Evolutionary conservation across 2,888 invertebrate species (phyloP).

Genomic region (Monoplex corrugatus): DNA sequence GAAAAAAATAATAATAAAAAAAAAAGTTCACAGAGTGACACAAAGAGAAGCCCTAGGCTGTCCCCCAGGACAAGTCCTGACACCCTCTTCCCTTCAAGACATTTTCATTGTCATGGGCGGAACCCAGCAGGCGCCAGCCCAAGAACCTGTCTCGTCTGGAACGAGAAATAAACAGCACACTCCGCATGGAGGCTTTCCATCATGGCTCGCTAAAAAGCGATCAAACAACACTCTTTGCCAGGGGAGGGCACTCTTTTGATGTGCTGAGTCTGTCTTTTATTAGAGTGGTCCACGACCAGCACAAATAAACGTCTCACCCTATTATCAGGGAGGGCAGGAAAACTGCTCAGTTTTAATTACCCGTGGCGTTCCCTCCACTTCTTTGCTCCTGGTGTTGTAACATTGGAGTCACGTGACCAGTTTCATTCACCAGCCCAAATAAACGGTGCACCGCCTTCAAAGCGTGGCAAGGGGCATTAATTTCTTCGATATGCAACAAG

Average conservation of each 20-base stretch:
- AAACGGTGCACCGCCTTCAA: constrained; percentile 40
- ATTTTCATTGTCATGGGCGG: constrained; percentile 30
- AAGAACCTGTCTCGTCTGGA: constrained; percentile 11
- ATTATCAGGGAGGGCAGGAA: constrained; percentile 22
- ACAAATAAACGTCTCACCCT: constrained; percentile 50
- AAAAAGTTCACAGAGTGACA: no score
- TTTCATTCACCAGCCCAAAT: constrained; percentile 3
- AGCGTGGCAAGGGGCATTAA: neutral
- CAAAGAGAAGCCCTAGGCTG: no score
- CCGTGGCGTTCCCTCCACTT: neutral
- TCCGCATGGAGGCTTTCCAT: constrained; percentile 3
- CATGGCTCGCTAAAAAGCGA: neutral
- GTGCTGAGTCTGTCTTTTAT: constrained; percentile 45
- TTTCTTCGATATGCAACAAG: neutral
- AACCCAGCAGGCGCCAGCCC: neutral
- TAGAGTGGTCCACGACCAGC: constrained; percentile 41
- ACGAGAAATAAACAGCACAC: neutral
- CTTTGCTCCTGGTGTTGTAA: constrained; percentile 12
- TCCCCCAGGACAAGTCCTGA: no score
- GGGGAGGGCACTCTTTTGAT: constrained; percentile 50
- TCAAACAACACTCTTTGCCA: constrained; percentile 15
- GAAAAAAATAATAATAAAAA: no score
- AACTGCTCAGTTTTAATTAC: constrained; percentile 15
- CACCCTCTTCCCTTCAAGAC: no score
- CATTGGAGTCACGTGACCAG: constrained; percentile 8